Evolutionary conservation across 2,888 invertebrate species (phyloP), one percentile per base, ranked within the genome.

Genomic region (Anticlea derivata): DNA sequence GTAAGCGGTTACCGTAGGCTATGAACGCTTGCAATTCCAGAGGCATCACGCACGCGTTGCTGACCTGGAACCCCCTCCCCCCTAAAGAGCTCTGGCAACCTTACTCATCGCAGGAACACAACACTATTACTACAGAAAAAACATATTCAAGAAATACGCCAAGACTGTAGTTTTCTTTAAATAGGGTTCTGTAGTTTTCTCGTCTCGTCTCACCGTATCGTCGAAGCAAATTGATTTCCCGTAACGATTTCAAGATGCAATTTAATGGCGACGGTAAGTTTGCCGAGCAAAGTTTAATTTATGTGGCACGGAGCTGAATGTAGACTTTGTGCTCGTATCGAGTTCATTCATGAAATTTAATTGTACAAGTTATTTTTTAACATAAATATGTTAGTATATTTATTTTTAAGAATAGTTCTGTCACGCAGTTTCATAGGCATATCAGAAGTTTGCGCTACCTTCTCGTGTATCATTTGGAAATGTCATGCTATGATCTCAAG

Each of bases 191-290:
- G 38, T 34, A 43, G 45, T 48, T 64, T 47, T 43, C 34, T 40
- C 50, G 50, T 59, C 61, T 55, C 41, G 56, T 63, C 59, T 74
- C 74, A 75, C 76, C 75, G 77, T 74, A 73, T 70, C 61, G 73
- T 63, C 63, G 65, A 52, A 62, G 67, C 69, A 80, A 86, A 84
- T 86, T 84, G 85, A 83, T 86, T 86, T 80, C 65, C 75, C 68
- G 72, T 75, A 73, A 76, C 75, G 72, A 75, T 75, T 73, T 63
- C 58, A 73, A 68, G 74, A 70, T 75, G 70, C 68, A 73, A 65
- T 64, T 66, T 60, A 39, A 38, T 44, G 33, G 29, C 10, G 45
- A 39, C 48, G 53, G 53, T 45, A 38, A 44, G 52, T 53, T 53
- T 44, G 44, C 39, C 31, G 24, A 10, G 47, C 29, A 52, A 43